phyloP scores from a whole-genome alignment of 1,140 invertebrate genomes.

The Euborellia annulipes region DNA sequence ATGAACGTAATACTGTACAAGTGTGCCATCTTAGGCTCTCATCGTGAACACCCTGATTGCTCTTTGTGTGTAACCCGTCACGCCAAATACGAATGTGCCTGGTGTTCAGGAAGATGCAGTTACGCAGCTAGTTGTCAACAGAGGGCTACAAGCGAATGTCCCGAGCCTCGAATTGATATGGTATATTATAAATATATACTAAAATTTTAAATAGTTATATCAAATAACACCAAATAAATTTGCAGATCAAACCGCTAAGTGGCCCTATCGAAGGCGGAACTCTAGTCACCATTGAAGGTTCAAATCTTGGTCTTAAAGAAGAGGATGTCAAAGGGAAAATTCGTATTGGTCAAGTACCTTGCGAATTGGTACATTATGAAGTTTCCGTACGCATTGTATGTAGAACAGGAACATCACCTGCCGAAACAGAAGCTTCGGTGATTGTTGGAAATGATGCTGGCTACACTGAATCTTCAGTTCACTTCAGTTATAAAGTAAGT shows the following conservation, averaged over 20 bases:
- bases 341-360: constrained; percentile 76
- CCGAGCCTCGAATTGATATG: constrained; percentile 83
- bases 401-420: constrained; percentile 52
- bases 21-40: constrained; percentile 82
- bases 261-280: constrained; percentile 95
- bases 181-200: constrained; percentile 35
- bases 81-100: constrained; percentile 75
- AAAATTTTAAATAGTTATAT: too few species aligned
- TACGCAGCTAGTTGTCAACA: constrained; percentile 67
- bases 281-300: constrained; percentile 85
- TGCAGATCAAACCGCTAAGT: constrained; percentile 75
- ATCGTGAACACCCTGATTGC: constrained; percentile 82
- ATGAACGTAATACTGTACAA: constrained; percentile 84
- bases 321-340: constrained; percentile 85
- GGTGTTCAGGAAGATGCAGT: constrained; percentile 77
- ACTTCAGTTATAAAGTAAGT: constrained; percentile 73
- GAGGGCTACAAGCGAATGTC: constrained; percentile 62
- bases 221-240: too few species aligned
- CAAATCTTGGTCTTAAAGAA: constrained; percentile 80
- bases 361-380: constrained; percentile 74
- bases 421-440: constrained; percentile 61
- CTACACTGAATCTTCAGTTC: constrained; percentile 70
- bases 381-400: constrained; percentile 85
- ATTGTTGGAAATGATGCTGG: constrained; percentile 80
- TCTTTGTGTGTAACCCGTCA: constrained; percentile 82